phyloP scores from a whole-genome alignment of 1,140 invertebrate genomes.

The Euborellia annulipes region DNA sequence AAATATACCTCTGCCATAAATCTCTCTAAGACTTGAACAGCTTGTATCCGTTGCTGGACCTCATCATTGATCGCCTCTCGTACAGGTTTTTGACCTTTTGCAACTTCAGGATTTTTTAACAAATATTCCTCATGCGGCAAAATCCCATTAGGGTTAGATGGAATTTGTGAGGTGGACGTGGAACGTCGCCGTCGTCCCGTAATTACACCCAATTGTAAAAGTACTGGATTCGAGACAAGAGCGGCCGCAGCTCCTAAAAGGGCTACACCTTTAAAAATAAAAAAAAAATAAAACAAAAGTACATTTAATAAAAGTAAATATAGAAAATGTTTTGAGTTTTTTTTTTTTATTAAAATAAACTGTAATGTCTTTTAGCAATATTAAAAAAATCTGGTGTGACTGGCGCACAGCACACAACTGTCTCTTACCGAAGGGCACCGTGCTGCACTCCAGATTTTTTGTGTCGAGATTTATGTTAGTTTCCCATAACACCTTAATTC shows the following conservation, averaged over 20 bases:
- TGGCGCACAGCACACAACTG: too few species aligned
- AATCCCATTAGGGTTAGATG: conserved; percentile 1
- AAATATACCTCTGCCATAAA: conserved; percentile 12
- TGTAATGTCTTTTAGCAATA: too few species aligned
- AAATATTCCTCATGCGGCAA: conserved; percentile 6
- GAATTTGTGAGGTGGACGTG: not conserved
- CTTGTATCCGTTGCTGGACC: not conserved
- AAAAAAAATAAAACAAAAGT: too few species aligned
- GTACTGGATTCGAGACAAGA: conserved; percentile 54
- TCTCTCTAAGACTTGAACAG: conserved; percentile 8
- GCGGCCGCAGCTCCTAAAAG: conserved; percentile 61
- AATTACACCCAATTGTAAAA: conserved; percentile 55
- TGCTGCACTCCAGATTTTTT: too few species aligned
- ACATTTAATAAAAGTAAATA: conserved; percentile 4
- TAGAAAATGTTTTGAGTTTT: not conserved
- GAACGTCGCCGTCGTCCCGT: conserved; percentile 29
- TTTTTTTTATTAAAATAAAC: not conserved
- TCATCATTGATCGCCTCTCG: not conserved
- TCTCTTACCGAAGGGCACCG: too few species aligned
- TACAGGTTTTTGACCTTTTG: conserved; percentile 15
- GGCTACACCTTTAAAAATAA: conserved; percentile 55
- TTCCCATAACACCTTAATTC: too few species aligned
- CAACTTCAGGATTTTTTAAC: not conserved
- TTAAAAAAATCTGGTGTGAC: too few species aligned
- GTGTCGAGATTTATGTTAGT: too few species aligned